Evolutionary conservation across 2,113 vertebrate genomes (phyloP), one percentile per base, ranked within the genome.

Genomic region (Andinoacara biseriatus): DNA sequence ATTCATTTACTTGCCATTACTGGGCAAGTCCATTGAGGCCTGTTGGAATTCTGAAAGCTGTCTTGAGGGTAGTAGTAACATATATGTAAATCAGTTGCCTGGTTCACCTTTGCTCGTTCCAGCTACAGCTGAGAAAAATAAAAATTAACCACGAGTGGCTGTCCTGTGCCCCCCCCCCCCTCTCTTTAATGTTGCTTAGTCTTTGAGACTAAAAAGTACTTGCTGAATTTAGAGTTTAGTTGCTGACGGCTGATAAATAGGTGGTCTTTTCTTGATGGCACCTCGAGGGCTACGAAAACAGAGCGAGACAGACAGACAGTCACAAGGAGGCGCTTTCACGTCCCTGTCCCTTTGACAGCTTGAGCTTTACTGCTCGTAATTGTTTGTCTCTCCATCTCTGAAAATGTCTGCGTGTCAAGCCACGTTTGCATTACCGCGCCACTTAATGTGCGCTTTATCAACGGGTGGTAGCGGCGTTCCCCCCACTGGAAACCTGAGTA

Each of bases 211-310:
- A 85, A 93, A 90, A 90, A 84, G 82, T 74, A 87, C 87, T 89
- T 94, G 94, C 95, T 94, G 94, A 95, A 93, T 93, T 91, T 91
- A 83, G 54, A 78, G 82, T 94, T 95, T 95, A 91, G 90, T 93
- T 96, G 92, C 94, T 95, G 95, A 95, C 91, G 93, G 86, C 88
- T 94, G 94, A 96, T 94, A 95, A 95, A 95, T 92, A 91, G 80
- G 81, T 81, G 76, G 90, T 81, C 88, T 92, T 93, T 92, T 90
- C 87, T 89, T 91, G 93, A 95, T 88, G 94, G 91, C 93, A 91
- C 92, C 94, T 92, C 31, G 90, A 93, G 94, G 93, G 92, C 84
- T 90, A 83, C 56, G 62, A 81, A 87, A 80, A 78, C 54, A 81
- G 74, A 80, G 63, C 43, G 31, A 81, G 29, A 69, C 46, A 63